Conservation (phyloP, 2,797 vertebrate species). For the Nyctalus aviator region DNA sequence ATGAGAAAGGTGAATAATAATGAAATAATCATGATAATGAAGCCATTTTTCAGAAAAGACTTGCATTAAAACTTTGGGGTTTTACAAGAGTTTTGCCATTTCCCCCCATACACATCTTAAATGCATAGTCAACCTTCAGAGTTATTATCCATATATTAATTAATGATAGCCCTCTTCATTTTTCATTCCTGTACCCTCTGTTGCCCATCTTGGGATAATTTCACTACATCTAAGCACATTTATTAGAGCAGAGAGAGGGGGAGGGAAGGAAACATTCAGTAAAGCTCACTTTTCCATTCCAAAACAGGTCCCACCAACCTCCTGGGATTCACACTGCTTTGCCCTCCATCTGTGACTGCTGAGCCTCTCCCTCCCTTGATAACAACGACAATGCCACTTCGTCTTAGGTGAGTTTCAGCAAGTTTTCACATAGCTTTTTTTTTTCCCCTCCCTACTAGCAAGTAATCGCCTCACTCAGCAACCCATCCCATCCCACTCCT, state of each 20-base stretch:
- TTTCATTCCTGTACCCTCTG: constrained; percentile 26
- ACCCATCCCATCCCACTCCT: fast-evolving
- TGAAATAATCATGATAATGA: neutral
- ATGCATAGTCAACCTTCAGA: neutral
- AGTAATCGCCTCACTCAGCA: neutral
- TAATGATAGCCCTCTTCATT: constrained; percentile 5
- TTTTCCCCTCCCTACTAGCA: neutral
- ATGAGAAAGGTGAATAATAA: constrained; percentile 6
- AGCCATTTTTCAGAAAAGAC: neutral
- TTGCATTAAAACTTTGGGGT: neutral
- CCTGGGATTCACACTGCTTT: neutral
- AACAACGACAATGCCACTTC: neutral
- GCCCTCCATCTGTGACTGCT: constrained; percentile 10
- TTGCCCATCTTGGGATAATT: constrained; percentile 40
- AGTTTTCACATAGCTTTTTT: neutral
- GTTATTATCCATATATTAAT: constrained; percentile 53
- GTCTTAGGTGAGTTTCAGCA: constrained; percentile 60
- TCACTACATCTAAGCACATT: constrained; percentile 59
- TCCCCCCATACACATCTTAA: neutral
- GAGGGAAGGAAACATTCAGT: neutral
- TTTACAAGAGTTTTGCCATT: neutral
- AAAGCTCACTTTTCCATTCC: constrained; percentile 55
- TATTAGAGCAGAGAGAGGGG: neutral
- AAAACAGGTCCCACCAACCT: neutral
- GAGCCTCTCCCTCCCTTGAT: neutral